phyloP scores from a whole-genome alignment of 2,113 vertebrate genomes.

The Helogale parvula region DNA sequence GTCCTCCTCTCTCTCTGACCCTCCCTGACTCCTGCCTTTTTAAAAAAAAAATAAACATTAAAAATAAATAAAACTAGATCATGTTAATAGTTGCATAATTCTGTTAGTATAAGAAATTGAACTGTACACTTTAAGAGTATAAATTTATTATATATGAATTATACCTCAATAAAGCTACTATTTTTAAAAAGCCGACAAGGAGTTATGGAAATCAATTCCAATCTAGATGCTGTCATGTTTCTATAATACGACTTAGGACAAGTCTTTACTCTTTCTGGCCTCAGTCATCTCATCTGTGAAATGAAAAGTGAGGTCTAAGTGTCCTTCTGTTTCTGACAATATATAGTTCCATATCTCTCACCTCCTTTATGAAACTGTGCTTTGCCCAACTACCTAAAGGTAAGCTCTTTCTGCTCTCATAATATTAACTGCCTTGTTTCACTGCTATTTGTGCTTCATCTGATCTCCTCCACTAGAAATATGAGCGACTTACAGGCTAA shows the following conservation, averaged over 20 bases:
- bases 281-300: not conserved
- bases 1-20: no score
- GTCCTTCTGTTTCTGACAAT: not conserved
- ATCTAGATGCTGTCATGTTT: not conserved
- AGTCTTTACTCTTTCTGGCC: not conserved
- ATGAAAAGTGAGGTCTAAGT: not conserved
- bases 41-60: no score
- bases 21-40: no score
- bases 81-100: not conserved
- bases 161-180: not conserved
- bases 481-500: not conserved
- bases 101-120: not conserved
- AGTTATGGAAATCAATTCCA: not conserved
- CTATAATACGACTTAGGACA: not conserved
- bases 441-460: not conserved
- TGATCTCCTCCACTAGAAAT: not conserved
- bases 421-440: not conserved
- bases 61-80: no score
- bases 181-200: not conserved
- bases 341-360: not conserved
- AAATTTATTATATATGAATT: not conserved
- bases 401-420: not conserved
- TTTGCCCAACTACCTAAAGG: not conserved
- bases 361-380: not conserved
- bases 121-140: not conserved